A percentile compares a stretch with the other conserved stretches of the same genome.
Evolutionary conservation across 1,140 invertebrate species (phyloP).

Genomic region (Eriocheir sinensis): DNA sequence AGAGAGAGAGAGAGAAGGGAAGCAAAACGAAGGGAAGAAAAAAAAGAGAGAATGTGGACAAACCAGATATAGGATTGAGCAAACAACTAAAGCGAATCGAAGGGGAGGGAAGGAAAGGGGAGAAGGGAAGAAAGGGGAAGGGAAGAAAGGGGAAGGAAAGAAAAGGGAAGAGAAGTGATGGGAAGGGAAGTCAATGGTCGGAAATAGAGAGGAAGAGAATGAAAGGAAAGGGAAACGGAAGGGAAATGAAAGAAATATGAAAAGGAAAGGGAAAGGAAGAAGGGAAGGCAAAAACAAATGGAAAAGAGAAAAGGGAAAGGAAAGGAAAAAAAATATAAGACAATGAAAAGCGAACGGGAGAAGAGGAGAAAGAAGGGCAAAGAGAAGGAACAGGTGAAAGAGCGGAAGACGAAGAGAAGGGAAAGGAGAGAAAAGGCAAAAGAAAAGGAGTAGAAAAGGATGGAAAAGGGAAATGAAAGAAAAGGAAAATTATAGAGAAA

Average conservation of each 20-base stretch:
- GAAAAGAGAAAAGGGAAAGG: no score
- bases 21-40: not conserved
- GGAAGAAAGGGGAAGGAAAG: no score
- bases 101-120: no score
- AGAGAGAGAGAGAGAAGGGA: not conserved
- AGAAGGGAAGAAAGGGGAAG: no score
- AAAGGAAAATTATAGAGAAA: not conserved
- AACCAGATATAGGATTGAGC: no score
- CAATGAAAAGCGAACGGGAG: not conserved
- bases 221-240: not conserved
- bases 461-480: not conserved
- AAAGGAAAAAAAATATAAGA: no score
- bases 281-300: not conserved
- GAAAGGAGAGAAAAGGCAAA: not conserved
- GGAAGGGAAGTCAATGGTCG: no score
- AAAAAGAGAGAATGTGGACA: no score
- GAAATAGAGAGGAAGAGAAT: not conserved
- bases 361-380: not conserved
- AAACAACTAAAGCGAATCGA: no score
- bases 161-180: no score
- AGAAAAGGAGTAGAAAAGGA: not conserved
- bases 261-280: not conserved
- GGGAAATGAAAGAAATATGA: not conserved
- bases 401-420: not conserved
- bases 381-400: not conserved